Percentiles rank a stretch among this genome's conserved stretches.
These are phyloP conservation scores for Grus americana DNA, from an alignment of 2,113 vertebrate genomes.

Conservation along the genomic window DNA sequence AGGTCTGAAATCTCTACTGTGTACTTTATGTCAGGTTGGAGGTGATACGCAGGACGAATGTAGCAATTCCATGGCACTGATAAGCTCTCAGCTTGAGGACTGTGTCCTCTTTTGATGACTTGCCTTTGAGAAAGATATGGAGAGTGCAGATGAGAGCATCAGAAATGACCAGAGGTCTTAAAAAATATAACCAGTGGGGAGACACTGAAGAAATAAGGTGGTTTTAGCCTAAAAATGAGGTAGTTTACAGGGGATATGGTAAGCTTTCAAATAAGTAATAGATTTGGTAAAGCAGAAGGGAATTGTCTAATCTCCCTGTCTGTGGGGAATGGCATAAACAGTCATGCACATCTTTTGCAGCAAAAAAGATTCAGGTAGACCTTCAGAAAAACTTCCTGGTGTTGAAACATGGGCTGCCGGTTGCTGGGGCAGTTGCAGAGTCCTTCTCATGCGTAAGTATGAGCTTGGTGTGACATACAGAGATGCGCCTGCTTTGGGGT, in stretches of 20 bases:
- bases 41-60: background rate
- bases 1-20: background rate
- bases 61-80: background rate
- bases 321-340: background rate
- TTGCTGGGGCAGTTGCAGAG: background rate
- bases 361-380: background rate
- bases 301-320: background rate
- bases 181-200: background rate
- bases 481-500: background rate
- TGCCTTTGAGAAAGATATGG: conserved; percentile 8
- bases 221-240: background rate
- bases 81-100: conserved; percentile 12
- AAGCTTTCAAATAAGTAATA: background rate
- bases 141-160: background rate
- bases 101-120: background rate
- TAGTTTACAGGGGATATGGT: background rate
- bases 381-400: background rate
- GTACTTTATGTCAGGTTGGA: background rate
- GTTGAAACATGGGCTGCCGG: background rate
- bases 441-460: background rate
- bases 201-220: background rate
- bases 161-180: background rate
- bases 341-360: background rate
- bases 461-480: background rate
- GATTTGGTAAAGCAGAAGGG: background rate